These are phyloP conservation scores for Arctocebus calabarensis DNA, from an alignment of 2,797 vertebrate species.

Conservation along the genomic window DNA sequence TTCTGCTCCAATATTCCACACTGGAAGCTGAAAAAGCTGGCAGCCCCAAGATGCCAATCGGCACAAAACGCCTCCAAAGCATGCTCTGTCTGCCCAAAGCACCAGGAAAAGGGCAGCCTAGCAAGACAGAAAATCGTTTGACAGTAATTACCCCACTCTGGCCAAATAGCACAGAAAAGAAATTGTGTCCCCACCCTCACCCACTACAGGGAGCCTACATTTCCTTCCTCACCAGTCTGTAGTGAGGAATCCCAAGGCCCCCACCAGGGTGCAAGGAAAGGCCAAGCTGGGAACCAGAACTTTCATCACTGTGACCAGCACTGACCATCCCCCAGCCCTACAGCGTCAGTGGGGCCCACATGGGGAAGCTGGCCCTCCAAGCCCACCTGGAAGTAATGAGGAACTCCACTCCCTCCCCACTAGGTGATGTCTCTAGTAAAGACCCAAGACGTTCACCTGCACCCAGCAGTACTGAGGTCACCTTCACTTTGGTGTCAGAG, in stretches of 20 bases:
- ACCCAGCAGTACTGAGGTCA: background rate
- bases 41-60: background rate
- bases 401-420: background rate
- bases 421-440: background rate
- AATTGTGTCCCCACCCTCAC: background rate
- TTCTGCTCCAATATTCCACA: background rate
- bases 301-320: background rate
- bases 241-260: background rate
- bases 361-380: background rate
- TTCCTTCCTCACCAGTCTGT: background rate
- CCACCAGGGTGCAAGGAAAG: background rate
- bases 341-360: background rate
- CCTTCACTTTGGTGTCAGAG: background rate
- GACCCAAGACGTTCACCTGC: background rate
- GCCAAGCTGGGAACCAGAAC: background rate
- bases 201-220: background rate
- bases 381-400: background rate
- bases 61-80: background rate
- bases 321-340: background rate
- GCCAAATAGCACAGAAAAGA: slow-evolving; percentile 33
- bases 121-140: background rate
- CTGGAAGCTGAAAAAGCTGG: background rate
- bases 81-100: background rate
- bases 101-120: background rate
- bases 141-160: background rate